phyloP scores from a whole-genome alignment of 2,113 vertebrate genomes.

The Lycaon pictus region DNA sequence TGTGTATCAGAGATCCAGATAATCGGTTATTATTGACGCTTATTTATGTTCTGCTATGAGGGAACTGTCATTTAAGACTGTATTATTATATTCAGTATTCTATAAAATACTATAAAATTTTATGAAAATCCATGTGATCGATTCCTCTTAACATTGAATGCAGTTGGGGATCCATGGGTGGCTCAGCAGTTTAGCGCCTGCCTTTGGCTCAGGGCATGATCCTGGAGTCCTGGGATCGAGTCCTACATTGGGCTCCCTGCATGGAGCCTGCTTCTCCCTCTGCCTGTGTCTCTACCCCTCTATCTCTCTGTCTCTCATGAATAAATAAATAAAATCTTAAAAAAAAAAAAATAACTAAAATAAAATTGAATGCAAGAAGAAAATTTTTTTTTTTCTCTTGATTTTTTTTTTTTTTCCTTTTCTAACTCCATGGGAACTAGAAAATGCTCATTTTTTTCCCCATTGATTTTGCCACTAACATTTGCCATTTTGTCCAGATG shows the following conservation, averaged over 20 bases:
- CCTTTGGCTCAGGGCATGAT: too few species aligned
- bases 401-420: neutral
- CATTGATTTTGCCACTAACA: neutral
- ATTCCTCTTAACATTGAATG: slow-evolving; percentile 54
- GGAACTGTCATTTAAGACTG: neutral
- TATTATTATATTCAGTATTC: neutral
- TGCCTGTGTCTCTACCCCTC: too few species aligned
- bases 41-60: neutral
- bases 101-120: neutral
- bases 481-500: neutral
- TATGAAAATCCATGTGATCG: neutral
- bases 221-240: too few species aligned
- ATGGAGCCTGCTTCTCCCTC: too few species aligned
- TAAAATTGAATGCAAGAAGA: slow-evolving; percentile 24
- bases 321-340: too few species aligned
- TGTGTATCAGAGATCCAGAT: neutral
- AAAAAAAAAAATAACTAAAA: too few species aligned
- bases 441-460: neutral
- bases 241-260: too few species aligned
- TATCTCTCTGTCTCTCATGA: too few species aligned
- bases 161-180: neutral
- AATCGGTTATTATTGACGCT: neutral
- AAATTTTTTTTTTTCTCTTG: slow-evolving; percentile 32
- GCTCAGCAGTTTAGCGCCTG: too few species aligned
- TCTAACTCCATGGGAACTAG: neutral